Conservation (phyloP, 2,888 invertebrate species). For the Ophonus ardosiacus region DNA sequence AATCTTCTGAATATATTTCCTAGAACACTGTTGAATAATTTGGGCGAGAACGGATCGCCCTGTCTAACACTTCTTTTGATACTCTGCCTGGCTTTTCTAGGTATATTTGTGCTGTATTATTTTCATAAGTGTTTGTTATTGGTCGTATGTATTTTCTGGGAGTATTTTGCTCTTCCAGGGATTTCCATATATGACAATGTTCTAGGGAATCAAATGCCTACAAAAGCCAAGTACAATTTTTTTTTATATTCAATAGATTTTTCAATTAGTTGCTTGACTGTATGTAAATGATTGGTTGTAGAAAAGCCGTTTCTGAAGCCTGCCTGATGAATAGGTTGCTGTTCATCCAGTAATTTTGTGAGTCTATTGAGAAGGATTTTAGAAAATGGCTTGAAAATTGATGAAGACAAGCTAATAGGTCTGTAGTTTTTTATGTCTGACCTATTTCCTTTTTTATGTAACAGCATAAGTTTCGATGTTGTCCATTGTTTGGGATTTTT, state of each 20-base stretch:
- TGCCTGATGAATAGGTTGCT: background rate
- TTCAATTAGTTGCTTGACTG: background rate
- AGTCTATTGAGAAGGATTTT: background rate
- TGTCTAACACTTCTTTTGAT: constrained; percentile 5
- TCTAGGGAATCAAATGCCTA: background rate
- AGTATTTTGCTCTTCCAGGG: background rate
- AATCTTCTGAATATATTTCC: constrained; percentile 1
- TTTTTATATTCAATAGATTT: background rate
- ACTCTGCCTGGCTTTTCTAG: background rate
- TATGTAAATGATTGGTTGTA: background rate
- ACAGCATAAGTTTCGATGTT: background rate
- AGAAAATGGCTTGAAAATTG: background rate
- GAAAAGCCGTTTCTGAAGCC: background rate
- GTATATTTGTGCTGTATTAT: background rate
- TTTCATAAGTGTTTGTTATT: background rate
- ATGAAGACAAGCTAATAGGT: too few species aligned
- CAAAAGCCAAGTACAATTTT: background rate
- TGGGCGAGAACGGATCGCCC: constrained; percentile 18
- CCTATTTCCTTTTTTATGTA: background rate
- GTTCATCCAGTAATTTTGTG: background rate
- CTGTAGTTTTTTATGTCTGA: background rate
- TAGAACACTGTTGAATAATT: constrained; percentile 38
- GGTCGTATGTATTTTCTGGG: background rate
- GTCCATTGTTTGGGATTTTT: background rate
- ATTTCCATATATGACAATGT: background rate